Conservation (phyloP, 2,888 invertebrate species). For the Thereva unica region DNA sequence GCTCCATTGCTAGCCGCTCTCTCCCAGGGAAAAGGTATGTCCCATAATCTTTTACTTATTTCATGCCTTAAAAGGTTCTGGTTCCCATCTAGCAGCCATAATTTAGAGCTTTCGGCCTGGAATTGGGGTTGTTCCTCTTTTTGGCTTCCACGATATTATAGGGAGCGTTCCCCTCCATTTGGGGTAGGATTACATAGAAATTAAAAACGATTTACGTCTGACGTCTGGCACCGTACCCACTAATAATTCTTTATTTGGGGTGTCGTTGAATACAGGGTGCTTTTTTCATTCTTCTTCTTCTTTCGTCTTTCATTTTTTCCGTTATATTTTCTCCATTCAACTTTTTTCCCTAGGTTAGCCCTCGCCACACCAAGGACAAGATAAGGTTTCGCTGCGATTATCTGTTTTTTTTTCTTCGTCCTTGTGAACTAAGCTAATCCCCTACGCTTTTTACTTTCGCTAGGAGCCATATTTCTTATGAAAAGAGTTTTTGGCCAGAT, state of each 20-base stretch:
- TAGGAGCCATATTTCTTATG: no score
- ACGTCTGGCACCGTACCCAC: slow-evolving; percentile 9
- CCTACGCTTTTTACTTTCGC: not conserved
- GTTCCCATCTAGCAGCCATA: not conserved
- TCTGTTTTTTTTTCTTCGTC: slow-evolving; percentile 12
- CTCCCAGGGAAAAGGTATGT: no score
- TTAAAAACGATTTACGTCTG: slow-evolving; percentile 40
- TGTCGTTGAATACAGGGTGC: slow-evolving; percentile 18
- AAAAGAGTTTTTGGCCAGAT: not conserved
- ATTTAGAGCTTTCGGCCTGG: not conserved
- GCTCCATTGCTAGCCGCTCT: no score
- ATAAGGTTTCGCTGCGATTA: slow-evolving; percentile 25
- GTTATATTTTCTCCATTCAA: no score
- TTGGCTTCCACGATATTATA: not conserved
- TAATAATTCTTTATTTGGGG: slow-evolving; percentile 31
- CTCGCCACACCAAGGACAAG: slow-evolving; percentile 4
- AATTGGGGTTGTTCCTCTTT: not conserved
- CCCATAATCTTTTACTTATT: no score
- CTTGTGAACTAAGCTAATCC: not conserved
- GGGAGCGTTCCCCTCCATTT: not conserved
- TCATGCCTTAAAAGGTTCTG: no score
- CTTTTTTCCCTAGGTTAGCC: not conserved
- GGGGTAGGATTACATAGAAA: slow-evolving; percentile 30
- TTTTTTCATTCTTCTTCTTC: not conserved
- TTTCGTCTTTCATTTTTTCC: not conserved